phyloP scores from a whole-genome alignment of 2,113 vertebrate genomes.

The Erpornis zantholeuca region DNA sequence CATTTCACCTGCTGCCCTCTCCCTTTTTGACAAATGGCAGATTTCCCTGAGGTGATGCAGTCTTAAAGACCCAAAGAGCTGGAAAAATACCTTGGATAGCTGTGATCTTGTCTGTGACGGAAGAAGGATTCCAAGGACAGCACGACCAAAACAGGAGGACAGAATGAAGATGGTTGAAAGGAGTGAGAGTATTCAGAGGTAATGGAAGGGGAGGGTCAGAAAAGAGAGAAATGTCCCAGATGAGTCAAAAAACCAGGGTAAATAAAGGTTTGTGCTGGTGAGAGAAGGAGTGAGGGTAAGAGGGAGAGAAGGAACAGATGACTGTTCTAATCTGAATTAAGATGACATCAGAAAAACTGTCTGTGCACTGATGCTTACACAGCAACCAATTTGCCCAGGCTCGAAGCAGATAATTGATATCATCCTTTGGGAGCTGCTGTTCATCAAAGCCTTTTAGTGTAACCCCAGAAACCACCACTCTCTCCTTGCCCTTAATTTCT shows the following conservation, averaged over 20 bases:
- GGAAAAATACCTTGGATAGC: neutral
- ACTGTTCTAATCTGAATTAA: neutral
- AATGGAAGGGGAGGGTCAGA: neutral
- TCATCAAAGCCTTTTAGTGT: neutral
- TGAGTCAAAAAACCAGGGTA: neutral
- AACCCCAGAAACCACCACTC: neutral
- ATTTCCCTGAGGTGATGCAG: neutral
- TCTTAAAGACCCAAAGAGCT: neutral
- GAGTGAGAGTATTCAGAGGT: neutral
- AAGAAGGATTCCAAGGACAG: neutral
- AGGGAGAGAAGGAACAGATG: neutral
- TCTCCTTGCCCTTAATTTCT: neutral
- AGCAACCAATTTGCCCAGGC: neutral
- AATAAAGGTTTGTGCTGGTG: neutral
- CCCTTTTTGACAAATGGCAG: neutral
- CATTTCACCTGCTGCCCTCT: neutral
- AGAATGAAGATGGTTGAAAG: neutral
- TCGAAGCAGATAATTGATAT: slow-evolving; percentile 17
- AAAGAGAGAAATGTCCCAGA: neutral
- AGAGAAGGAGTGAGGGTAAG: neutral
- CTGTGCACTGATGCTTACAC: neutral
- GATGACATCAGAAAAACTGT: neutral
- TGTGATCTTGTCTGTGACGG: neutral
- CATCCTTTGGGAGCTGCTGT: neutral
- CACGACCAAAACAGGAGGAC: neutral